These are phyloP conservation scores for Synergus itoensis DNA, from an alignment of 2,888 invertebrate species.

Conservation along the genomic window DNA sequence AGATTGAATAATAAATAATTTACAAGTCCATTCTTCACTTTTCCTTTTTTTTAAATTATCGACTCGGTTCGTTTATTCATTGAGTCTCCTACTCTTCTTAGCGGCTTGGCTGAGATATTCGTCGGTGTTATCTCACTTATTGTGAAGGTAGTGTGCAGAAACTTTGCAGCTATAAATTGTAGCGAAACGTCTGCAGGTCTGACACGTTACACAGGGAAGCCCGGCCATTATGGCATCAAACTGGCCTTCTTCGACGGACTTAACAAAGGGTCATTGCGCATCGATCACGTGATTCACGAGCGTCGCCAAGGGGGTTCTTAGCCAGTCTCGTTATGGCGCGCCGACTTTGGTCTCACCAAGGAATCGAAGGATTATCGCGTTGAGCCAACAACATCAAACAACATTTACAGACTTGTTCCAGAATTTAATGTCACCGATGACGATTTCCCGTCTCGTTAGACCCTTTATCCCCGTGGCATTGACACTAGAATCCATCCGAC, in stretches of 20 bases:
- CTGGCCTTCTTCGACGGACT: constrained; percentile 50
- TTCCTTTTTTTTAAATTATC: no score
- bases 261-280: constrained; percentile 64
- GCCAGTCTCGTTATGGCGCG: constrained; percentile 39
- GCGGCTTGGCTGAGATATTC: constrained; percentile 18
- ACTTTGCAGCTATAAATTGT: constrained; percentile 66
- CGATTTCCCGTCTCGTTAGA: constrained; percentile 34
- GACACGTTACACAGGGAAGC: constrained; percentile 56
- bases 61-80: not conserved
- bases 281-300: constrained; percentile 71
- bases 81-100: not conserved
- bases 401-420: constrained; percentile 35
- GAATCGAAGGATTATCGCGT: constrained; percentile 36
- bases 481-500: not conserved
- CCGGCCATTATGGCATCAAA: constrained; percentile 53
- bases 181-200: constrained; percentile 62
- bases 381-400: not conserved
- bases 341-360: constrained; percentile 37
- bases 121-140: constrained; percentile 61
- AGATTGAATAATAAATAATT: constrained; percentile 17
- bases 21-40: not conserved
- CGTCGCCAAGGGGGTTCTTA: constrained; percentile 57
- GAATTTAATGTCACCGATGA: constrained; percentile 38
- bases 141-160: constrained; percentile 59
- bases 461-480: constrained; percentile 18